A percentile compares a stretch with the other conserved stretches of the same genome.
phyloP scores from a whole-genome alignment of 1,140 invertebrate species.

The Lordiphosa clarofinis region DNA sequence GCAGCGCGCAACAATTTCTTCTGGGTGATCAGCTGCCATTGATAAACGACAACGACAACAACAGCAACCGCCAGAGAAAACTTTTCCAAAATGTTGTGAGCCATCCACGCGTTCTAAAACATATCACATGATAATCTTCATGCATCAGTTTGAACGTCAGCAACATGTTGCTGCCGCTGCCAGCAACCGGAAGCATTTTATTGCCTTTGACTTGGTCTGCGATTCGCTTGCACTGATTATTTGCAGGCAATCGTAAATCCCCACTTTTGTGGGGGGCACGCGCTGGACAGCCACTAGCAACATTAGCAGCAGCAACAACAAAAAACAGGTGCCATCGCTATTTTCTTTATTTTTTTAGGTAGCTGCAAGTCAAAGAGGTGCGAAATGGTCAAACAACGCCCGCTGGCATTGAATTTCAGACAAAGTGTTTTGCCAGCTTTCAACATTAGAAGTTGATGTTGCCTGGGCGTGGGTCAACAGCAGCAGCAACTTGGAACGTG shows the following conservation, averaged over 20 bases:
- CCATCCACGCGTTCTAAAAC: conserved; percentile 60
- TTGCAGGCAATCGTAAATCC: conserved; percentile 58
- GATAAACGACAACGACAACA: conserved; percentile 63
- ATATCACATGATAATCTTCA: conserved; percentile 77
- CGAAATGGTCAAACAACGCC: conserved; percentile 68
- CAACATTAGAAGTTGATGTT: conserved; percentile 69
- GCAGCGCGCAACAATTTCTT: conserved; percentile 38
- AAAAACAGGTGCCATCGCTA: conserved; percentile 44
- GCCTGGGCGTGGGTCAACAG: conserved; percentile 50
- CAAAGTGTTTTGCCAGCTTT: conserved; percentile 65
- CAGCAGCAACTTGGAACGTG: conserved; percentile 46
- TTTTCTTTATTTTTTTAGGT: conserved; percentile 26
- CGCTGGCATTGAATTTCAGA: conserved; percentile 76
- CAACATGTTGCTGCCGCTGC: conserved; percentile 66
- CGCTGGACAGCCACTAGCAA: conserved; percentile 38
- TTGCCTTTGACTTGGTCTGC: conserved; percentile 52
- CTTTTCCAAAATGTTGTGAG: conserved; percentile 31
- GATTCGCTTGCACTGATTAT: conserved; percentile 73
- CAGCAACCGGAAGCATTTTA: conserved; percentile 70
- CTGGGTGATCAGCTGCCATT: conserved; percentile 51
- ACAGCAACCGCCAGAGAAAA: conserved; percentile 24
- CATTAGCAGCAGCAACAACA: conserved; percentile 16
- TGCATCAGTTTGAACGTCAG: conserved; percentile 71
- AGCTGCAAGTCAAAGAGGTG: conserved; percentile 71
- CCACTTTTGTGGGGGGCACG: conserved; percentile 69